A percentile compares a stretch with the other conserved stretches of the same genome.
Evolutionary conservation across 2,888 invertebrate genomes (phyloP).

Genomic region (Oligia fasciuncula): DNA sequence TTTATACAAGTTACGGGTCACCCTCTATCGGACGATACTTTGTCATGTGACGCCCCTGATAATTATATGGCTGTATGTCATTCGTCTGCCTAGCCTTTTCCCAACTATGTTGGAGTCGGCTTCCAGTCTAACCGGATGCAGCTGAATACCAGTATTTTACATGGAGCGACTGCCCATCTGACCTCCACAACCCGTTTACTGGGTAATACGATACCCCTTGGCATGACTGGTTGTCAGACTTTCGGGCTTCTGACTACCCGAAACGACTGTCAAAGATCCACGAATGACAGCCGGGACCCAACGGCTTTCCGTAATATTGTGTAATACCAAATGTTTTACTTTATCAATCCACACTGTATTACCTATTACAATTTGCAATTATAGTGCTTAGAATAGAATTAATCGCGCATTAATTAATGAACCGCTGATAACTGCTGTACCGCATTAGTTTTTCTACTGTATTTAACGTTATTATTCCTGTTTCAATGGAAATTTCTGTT

Average conservation of each 20-base stretch:
- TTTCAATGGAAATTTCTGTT: background rate
- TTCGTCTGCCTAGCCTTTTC: too few relatives aligned
- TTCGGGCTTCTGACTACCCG: too few relatives aligned
- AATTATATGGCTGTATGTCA: slow-evolving; percentile 1
- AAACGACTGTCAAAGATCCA: too few relatives aligned
- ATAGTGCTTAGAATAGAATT: slow-evolving; percentile 25
- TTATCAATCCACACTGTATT: background rate
- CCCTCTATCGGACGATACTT: slow-evolving; percentile 20
- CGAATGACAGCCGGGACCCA: too few relatives aligned
- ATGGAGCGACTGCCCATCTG: too few relatives aligned
- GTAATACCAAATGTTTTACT: slow-evolving; percentile 12
- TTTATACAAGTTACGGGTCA: slow-evolving; percentile 47
- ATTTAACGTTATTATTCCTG: background rate
- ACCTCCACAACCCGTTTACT: too few relatives aligned
- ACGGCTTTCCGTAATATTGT: too few relatives aligned
- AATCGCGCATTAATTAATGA: slow-evolving; percentile 38
- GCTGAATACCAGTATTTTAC: too few relatives aligned
- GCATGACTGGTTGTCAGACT: too few relatives aligned
- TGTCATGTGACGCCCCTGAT: slow-evolving; percentile 26
- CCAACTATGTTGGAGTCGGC: too few relatives aligned
- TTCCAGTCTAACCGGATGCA: too few relatives aligned
- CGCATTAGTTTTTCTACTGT: slow-evolving; percentile 10
- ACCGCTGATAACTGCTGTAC: slow-evolving; percentile 28
- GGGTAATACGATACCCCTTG: too few relatives aligned
- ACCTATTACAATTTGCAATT: slow-evolving; percentile 20